These are phyloP conservation scores for Girardia tigrina DNA, from an alignment of 2,888 invertebrate species.

Conservation along the genomic window DNA sequence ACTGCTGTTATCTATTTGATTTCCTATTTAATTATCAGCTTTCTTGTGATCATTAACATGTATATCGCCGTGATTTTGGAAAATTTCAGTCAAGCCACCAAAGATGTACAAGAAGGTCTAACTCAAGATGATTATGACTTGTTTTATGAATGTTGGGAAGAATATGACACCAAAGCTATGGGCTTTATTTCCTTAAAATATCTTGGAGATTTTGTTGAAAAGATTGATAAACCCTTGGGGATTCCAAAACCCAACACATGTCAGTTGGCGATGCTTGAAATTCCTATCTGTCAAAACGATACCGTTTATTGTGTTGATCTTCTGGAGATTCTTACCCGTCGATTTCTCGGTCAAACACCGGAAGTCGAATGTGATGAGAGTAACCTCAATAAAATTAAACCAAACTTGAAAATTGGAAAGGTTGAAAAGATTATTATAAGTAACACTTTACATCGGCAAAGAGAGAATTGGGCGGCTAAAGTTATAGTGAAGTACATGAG, in stretches of 20 bases:
- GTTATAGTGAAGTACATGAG: neutral
- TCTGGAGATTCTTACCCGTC: constrained; percentile 87
- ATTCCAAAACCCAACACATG: constrained; percentile 96
- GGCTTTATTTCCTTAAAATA: constrained; percentile 88
- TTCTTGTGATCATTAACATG: constrained; percentile 98
- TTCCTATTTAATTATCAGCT: constrained; percentile 89
- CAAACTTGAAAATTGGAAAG: constrained; percentile 29
- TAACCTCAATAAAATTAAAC: constrained; percentile 30
- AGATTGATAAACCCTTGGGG: constrained; percentile 80
- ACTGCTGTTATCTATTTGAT: constrained; percentile 86
- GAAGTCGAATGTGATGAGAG: constrained; percentile 5
- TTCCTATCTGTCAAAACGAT: constrained; percentile 79
- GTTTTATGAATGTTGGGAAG: constrained; percentile 99
- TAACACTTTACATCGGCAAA: constrained; percentile 36
- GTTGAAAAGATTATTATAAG: constrained; percentile 34
- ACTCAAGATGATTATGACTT: constrained; percentile 80
- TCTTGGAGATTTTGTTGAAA: constrained; percentile 83
- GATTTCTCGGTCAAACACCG: constrained; percentile 83
- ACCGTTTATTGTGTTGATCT: constrained; percentile 96
- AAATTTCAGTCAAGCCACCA: constrained; percentile 93
- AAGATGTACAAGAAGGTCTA: constrained; percentile 63
- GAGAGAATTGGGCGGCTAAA: constrained; percentile 35
- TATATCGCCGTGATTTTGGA: constrained; percentile 98
- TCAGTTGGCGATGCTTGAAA: constrained; percentile 95
- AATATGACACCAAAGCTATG: constrained; percentile 91